Evolutionary conservation across 2,113 vertebrate species (phyloP), one percentile per base, ranked within the genome.

Genomic region (Dryoscopus gambensis): DNA sequence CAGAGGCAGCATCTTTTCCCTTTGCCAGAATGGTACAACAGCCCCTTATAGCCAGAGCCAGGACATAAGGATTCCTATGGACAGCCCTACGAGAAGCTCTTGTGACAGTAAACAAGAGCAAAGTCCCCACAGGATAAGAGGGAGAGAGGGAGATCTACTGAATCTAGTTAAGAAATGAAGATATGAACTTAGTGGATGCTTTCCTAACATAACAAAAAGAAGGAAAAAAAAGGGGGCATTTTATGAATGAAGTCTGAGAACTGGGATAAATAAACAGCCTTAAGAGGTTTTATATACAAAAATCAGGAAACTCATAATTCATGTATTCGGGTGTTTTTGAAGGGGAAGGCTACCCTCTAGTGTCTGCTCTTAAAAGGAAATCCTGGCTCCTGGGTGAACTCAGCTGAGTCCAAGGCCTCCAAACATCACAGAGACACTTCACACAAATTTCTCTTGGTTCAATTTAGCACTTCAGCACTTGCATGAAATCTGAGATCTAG

Each of bases 311-410:
- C 24, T 68, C 23, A 0, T 60, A 63, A 49, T 9, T 56, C 20
- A 21, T 6, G 12, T 12, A 33, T 17, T 21, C 2, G 24, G 31
- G 17, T 37, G 35, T 35, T 84, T 89, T 18, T 13, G 19, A 93
- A 90, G 74, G 47, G 11, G 23, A 96, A 95, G 46, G 52, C 71
- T 94, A 90, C 91, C 90, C 95, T 74, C 91, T 96, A 93, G 91
- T 4, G 87, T 75, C 57, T 79, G 57, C 42, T 92, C 44, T 52
- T 25, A 5, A 46, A 79, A 82, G 47, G 30, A 67, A 84, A 63
- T 69, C 35, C 33, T 39, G 40, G 28, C 57, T 89, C 50, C 74
- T 63, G 20, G 31, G 21, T 24, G 24, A 40, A 44, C 59, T 79
- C 44, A n/a, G 1, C 20, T 2, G 5, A 74, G n/a, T 35, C 59